phyloP scores from a whole-genome alignment of 2,113 vertebrate genomes.

The Tragulus kanchil region DNA sequence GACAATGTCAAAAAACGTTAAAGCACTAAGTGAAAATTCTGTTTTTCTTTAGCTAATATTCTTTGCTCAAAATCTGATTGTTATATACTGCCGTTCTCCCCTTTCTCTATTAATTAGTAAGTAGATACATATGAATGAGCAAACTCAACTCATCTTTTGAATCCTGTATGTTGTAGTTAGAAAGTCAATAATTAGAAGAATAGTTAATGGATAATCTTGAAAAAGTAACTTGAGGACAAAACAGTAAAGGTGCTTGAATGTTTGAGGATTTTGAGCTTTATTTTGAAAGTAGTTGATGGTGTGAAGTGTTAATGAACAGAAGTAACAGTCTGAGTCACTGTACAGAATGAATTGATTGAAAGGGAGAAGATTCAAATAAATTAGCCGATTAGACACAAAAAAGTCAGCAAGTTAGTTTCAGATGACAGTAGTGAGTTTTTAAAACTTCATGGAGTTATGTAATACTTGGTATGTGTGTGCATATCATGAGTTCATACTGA shows the following conservation, averaged over 20 bases:
- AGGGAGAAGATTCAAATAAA: not conserved
- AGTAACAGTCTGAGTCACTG: not conserved
- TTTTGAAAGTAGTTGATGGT: conserved; percentile 49
- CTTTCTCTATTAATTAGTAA: not conserved
- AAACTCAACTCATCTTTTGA: conserved; percentile 9
- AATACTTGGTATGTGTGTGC: not conserved
- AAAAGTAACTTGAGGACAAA: not conserved
- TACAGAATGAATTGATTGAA: conserved; percentile 20
- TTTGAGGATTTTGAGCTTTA: conserved; percentile 33
- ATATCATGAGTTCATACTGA: not conserved
- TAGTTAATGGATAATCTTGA: not conserved
- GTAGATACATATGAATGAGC: not conserved
- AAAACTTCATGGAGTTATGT: not conserved
- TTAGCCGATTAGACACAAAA: not conserved
- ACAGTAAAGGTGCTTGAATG: not conserved
- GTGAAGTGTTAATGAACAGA: conserved; percentile 30
- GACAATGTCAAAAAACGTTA: conserved; percentile 1
- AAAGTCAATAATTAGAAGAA: conserved; percentile 40
- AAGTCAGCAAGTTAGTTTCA: conserved; percentile 38
- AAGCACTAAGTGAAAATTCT: not conserved
- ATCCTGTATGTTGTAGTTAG: not conserved
- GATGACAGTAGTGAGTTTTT: not conserved
- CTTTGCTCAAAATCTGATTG: not conserved
- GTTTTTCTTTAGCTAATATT: not conserved
- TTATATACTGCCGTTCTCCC: not conserved